Conservation (phyloP, 2,888 invertebrate genomes). For the Meloe dianella region DNA sequence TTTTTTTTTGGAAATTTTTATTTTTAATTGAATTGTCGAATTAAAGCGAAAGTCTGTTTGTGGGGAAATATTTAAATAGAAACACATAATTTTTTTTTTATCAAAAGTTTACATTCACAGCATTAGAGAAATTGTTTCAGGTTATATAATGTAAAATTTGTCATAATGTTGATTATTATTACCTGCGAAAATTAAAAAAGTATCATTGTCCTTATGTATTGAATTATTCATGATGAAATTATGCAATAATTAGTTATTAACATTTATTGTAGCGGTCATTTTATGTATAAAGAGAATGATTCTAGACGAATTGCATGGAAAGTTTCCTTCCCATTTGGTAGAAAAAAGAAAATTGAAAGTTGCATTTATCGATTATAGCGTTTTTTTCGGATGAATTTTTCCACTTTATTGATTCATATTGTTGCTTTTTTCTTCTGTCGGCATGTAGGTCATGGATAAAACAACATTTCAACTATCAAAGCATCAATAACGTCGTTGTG, state of each 20-base stretch:
- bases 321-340: not conserved
- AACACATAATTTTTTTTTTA: not conserved
- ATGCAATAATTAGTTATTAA: not conserved
- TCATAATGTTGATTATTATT: not conserved
- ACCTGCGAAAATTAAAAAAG: not conserved
- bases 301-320: not conserved
- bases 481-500: not conserved
- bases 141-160: not conserved
- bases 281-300: not conserved
- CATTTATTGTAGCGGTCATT: not conserved
- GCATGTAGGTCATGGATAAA: not conserved
- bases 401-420: not conserved
- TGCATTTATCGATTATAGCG: conserved; percentile 23
- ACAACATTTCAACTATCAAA: not conserved
- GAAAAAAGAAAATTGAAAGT: conserved; percentile 20
- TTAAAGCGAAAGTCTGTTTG: conserved; percentile 28
- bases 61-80: conserved; percentile 16
- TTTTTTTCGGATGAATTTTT: conserved; percentile 14
- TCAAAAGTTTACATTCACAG: conserved; percentile 2
- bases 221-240: not conserved
- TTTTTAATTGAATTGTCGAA: conserved; percentile 28
- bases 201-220: not conserved
- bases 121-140: not conserved
- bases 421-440: not conserved
- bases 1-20: too few relatives aligned